Percentiles rank a stretch among this genome's conserved stretches.
Conservation (phyloP, 2,888 invertebrate species). For the Rhamphomyia laevipes region DNA sequence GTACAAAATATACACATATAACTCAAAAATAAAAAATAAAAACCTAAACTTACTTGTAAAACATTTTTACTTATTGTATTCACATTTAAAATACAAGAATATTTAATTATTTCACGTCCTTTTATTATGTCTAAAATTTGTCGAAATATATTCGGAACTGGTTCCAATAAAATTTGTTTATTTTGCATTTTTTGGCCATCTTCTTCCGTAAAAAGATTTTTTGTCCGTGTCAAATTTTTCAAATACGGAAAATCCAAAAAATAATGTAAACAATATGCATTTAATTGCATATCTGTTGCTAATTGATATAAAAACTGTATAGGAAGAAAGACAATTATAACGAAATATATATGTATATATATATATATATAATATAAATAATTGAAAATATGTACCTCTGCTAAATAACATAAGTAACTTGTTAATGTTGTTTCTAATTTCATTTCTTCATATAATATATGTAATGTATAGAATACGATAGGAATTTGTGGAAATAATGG, state of each 20-base stretch:
- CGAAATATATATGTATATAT: too few relatives aligned
- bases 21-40: constrained; percentile 18
- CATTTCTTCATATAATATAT: constrained; percentile 83
- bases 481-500: constrained; percentile 61
- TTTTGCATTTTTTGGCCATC: constrained; percentile 47
- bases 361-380: too few relatives aligned
- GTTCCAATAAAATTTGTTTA: constrained; percentile 38
- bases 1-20: neutral
- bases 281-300: constrained; percentile 60
- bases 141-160: constrained; percentile 55
- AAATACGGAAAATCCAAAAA: constrained; percentile 75
- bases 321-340: neutral
- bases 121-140: constrained; percentile 56
- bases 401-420: constrained; percentile 55
- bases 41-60: constrained; percentile 55
- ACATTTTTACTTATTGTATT: constrained; percentile 62
- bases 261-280: constrained; percentile 65
- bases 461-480: constrained; percentile 66
- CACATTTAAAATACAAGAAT: constrained; percentile 61
- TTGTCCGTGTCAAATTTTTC: constrained; percentile 20
- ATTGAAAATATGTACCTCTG: constrained; percentile 30
- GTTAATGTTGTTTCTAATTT: constrained; percentile 65
- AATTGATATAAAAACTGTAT: constrained; percentile 58
- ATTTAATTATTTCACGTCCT: constrained; percentile 43
- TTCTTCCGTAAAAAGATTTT: constrained; percentile 33